These are phyloP conservation scores for Coranthus polyacanthus DNA, from an alignment of 2,797 vertebrate species.

Conservation along the genomic window DNA sequence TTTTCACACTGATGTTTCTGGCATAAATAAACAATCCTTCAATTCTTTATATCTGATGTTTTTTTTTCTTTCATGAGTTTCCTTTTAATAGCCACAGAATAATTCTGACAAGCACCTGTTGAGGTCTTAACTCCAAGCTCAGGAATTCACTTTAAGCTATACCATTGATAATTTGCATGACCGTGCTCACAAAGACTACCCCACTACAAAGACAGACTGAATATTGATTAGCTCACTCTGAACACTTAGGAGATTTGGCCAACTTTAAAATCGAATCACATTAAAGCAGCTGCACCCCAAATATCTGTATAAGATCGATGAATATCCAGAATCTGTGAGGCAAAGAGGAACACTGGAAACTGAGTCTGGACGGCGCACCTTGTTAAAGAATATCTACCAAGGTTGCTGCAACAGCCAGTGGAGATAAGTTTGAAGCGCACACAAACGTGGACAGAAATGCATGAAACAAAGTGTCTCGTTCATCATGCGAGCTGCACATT, in stretches of 20 bases:
- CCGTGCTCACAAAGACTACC: constrained; percentile 4
- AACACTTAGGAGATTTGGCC: constrained; percentile 19
- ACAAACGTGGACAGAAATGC: too few species aligned
- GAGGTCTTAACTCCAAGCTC: neutral
- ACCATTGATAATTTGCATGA: constrained; percentile 12
- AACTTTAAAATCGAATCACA: constrained; percentile 50
- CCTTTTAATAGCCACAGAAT: neutral
- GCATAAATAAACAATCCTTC: neutral
- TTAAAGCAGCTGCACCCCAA: constrained; percentile 46
- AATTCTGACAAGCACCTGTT: neutral
- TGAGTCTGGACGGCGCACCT: neutral
- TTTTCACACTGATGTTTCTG: constrained; percentile 5
- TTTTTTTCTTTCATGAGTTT: neutral
- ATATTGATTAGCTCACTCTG: constrained; percentile 53
- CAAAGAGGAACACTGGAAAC: constrained; percentile 1
- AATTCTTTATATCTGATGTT: neutral
- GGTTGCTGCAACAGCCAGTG: constrained; percentile 8
- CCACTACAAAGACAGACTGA: constrained; percentile 43
- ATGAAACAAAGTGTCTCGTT: too few species aligned
- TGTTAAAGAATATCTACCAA: constrained; percentile 34
- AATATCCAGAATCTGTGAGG: constrained; percentile 23
- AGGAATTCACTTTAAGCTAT: constrained; percentile 14
- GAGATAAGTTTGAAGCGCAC: neutral
- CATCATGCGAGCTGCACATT: neutral
- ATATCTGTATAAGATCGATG: constrained; percentile 39